These are phyloP conservation scores for Parambassis ranga DNA, from an alignment of 2,797 vertebrate species.

Conservation along the genomic window DNA sequence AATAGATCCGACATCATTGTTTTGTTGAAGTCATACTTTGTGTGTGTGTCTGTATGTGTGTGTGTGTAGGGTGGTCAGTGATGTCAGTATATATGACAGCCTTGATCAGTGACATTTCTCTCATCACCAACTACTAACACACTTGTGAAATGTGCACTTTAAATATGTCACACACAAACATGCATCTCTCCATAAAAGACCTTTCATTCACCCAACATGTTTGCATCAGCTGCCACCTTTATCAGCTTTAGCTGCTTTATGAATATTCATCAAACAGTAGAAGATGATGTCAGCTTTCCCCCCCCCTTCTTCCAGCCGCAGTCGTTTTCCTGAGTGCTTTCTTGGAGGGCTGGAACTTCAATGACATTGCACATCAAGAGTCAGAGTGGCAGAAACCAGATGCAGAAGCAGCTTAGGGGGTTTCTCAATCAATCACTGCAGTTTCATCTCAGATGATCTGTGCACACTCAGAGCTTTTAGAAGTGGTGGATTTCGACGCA, in stretches of 20 bases:
- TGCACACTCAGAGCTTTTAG: conserved; percentile 21
- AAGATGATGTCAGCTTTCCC: conserved; percentile 47
- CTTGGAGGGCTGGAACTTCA: conserved; percentile 43
- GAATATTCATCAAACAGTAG: conserved; percentile 53
- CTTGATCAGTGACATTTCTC: conserved; percentile 35
- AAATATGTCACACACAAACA: conserved; percentile 3
- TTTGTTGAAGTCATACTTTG: too few relatives aligned
- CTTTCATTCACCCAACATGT: background rate
- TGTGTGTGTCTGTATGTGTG: background rate
- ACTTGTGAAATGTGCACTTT: conserved; percentile 34
- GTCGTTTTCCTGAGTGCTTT: conserved; percentile 61
- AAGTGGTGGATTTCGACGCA: conserved; percentile 2
- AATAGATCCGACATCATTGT: too few relatives aligned
- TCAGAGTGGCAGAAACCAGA: conserved; percentile 48
- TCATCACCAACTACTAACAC: conserved; percentile 24
- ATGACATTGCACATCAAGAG: conserved; percentile 53
- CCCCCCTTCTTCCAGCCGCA: background rate
- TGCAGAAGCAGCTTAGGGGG: conserved; percentile 39
- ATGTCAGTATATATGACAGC: conserved; percentile 26
- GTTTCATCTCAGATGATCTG: conserved; percentile 53
- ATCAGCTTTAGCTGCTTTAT: conserved; percentile 20
- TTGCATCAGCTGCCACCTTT: background rate
- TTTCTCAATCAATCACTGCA: conserved; percentile 39
- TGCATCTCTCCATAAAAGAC: background rate
- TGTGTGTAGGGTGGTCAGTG: background rate